Base-by-base conservation (phyloP, 2,888 invertebrate genomes). In the Macropis europaea region DNA sequence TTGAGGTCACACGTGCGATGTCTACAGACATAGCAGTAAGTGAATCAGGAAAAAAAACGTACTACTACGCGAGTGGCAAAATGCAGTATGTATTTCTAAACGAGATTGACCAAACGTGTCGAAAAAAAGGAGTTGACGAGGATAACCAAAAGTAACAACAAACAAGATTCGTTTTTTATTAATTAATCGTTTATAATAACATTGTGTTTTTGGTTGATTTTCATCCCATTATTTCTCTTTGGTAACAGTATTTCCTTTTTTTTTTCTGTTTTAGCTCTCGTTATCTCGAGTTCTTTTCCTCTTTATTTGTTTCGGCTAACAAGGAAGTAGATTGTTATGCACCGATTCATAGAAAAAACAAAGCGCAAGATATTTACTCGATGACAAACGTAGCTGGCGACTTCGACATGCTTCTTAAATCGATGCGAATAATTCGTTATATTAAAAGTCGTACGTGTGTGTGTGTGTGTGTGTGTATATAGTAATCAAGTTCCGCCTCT, bases 101-200 rank as follows among this genome's bases (percentile, higher is more conserved):
- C n/a, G n/a, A n/a, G n/a, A n/a, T n/a, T n/a, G n/a, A n/a, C n/a
- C n/a, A n/a, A n/a, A n/a, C n/a, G n/a, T n/a, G n/a, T 32, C 30
- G n/a, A 24, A 22, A 26, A 57, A 17, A 70, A 62, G 63, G 73
- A 67, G 43, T 61, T 32, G 59, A 76, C 62, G 69, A 82, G 80
- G 77, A 80, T 80, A 82, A 80, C 82, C 84, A 63, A 50, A 84
- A 86, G 84, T 87, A 87, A 87, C 87, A 87, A 87, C 85, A 87
- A 86, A 87, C 86, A 86, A 87, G 82, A 87, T 86, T 85, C 74
- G 78, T 84, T 82, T 85, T 86, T 87, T 87, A 87, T 87, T 86
- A 86, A 86, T 84, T 86, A 85, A 83, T 86, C 76, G 77, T 87
- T 87, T 86, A 86, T 87, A 85, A 87, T 87, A 87, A 87, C 86